Conservation (phyloP, 1,140 invertebrate genomes). For the Drosophila kurseongensis region DNA sequence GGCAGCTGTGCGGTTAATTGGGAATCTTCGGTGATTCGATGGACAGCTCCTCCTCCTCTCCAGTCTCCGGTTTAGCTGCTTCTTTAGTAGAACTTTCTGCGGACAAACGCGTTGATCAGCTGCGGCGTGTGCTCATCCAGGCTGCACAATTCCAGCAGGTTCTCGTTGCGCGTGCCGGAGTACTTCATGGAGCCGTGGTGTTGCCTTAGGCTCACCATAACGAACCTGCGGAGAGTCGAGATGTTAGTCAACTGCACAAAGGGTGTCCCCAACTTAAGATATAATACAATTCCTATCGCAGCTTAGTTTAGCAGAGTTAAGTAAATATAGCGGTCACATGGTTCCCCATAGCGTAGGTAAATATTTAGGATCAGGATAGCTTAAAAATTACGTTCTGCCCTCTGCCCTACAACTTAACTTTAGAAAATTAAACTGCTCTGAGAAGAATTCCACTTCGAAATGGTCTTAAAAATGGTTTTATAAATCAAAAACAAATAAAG, state of each 20-base stretch:
- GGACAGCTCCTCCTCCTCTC: neutral
- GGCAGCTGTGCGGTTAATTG: constrained; percentile 11
- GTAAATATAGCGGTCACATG: too few species aligned
- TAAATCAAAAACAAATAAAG: too few species aligned
- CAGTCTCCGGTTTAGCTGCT: constrained; percentile 13
- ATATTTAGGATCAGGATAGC: too few species aligned
- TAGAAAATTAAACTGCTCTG: too few species aligned
- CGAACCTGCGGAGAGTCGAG: constrained; percentile 43
- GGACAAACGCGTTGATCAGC: constrained; percentile 71
- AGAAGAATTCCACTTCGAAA: too few species aligned
- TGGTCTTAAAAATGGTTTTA: too few species aligned
- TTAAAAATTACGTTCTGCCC: too few species aligned
- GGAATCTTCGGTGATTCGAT: neutral
- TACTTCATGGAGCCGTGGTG: constrained; percentile 66
- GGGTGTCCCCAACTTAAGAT: too few species aligned
- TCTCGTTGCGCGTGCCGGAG: constrained; percentile 48
- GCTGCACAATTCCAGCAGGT: constrained; percentile 78
- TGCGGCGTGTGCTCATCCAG: constrained; percentile 61
- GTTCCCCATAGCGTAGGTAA: too few species aligned
- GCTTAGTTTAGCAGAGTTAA: too few species aligned
- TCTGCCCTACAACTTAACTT: too few species aligned
- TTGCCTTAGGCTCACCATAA: constrained; percentile 66
- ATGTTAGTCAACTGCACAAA: neutral
- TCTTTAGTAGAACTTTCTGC: constrained; percentile 46
- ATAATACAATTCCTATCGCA: too few species aligned